A percentile compares a stretch with the other conserved stretches of the same genome.
These are phyloP conservation scores for Tetragnatha versicolor DNA, from an alignment of 1,140 invertebrate species.

Conservation along the genomic window DNA sequence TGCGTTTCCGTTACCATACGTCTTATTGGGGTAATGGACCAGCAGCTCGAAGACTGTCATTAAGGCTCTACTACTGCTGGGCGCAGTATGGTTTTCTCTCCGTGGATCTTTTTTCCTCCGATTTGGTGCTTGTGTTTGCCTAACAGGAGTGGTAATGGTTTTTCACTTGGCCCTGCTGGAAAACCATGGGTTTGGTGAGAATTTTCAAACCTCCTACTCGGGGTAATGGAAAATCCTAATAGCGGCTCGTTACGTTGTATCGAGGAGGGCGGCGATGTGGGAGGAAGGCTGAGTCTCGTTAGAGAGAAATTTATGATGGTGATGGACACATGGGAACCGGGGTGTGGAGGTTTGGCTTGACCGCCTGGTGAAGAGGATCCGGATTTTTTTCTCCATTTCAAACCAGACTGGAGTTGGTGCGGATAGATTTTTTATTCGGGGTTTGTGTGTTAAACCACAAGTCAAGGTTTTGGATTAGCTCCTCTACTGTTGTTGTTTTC, in stretches of 20 bases:
- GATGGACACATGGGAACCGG: no score
- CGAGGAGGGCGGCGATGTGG: not conserved
- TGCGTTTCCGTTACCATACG: conserved; percentile 27
- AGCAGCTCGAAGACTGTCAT: conserved; percentile 23
- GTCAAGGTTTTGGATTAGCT: no score
- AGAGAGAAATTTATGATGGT: conserved; percentile 13
- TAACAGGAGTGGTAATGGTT: conserved; percentile 34
- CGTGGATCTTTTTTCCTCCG: not conserved
- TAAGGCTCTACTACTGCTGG: conserved; percentile 21
- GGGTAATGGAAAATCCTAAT: conserved; percentile 40
- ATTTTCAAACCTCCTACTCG: not conserved
- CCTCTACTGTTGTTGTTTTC: no score
- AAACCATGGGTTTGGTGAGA: conserved; percentile 38
- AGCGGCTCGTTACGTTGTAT: not conserved
- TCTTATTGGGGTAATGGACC: conserved; percentile 39
- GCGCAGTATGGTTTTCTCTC: conserved; percentile 27
- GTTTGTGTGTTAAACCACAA: no score
- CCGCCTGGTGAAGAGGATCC: no score
- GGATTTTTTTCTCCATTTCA: no score
- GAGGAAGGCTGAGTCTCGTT: conserved; percentile 1
- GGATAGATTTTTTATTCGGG: no score
- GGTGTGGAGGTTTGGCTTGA: no score
- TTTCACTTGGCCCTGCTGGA: conserved; percentile 5
- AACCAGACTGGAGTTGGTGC: no score
- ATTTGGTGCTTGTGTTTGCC: conserved; percentile 19